Percentiles rank a stretch among this genome's conserved stretches.
phyloP scores from a whole-genome alignment of 2,888 invertebrate genomes.

The Polymixis lichenea region DNA sequence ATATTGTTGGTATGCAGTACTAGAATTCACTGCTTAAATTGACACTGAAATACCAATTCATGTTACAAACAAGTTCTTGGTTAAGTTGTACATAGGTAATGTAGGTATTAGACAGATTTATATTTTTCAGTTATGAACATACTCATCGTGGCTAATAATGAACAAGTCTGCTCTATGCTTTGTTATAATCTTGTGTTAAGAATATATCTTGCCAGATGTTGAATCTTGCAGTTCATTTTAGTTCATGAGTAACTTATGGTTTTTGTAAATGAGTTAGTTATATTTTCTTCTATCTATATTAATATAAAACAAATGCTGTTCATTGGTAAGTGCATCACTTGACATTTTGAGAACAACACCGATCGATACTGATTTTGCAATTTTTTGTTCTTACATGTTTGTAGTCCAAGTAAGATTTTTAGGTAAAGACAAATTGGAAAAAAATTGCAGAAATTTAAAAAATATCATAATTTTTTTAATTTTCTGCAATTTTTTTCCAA shows the following conservation, averaged over 20 bases:
- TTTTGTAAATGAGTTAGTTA: neutral
- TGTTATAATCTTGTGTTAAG: neutral
- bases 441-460: neutral
- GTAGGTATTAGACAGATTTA: neutral
- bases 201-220: neutral
- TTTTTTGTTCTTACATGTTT: neutral
- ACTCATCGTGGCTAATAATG: neutral
- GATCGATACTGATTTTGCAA: neutral
- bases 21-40: neutral
- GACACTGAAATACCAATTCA: constrained; percentile 3
- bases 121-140: neutral
- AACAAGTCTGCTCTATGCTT: neutral
- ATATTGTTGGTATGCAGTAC: neutral
- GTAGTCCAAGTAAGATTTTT: neutral
- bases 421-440: neutral
- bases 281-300: neutral
- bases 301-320: neutral
- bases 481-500: no score
- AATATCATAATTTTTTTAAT: no score
- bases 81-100: neutral
- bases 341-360: no score
- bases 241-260: neutral
- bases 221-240: neutral
- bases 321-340: neutral
- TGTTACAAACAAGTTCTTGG: neutral